These are phyloP conservation scores for Pelecanus crispus DNA, from an alignment of 2,113 vertebrate species.

Conservation along the genomic window DNA sequence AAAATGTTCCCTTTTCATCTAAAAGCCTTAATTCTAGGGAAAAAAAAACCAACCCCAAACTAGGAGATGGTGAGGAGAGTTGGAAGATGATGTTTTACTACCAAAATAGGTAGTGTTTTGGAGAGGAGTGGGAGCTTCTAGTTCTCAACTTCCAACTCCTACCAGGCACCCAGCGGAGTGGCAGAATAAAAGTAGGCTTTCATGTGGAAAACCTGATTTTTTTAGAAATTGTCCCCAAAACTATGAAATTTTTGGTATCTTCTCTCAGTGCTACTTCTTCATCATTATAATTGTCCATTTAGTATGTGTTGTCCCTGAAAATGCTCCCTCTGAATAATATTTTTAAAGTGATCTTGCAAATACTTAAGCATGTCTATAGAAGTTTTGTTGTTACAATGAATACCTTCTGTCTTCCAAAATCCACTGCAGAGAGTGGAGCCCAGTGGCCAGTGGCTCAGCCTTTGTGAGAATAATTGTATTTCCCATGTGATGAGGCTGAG, in stretches of 20 bases:
- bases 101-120: not conserved
- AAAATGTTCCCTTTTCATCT: not conserved
- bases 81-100: not conserved
- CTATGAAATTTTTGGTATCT: not conserved
- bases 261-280: not conserved
- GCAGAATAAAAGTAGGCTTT: not conserved
- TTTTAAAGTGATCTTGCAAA: not conserved
- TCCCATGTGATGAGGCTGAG: not conserved
- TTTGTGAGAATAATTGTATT: not conserved
- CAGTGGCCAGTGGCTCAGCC: not conserved
- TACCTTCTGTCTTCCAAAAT: not conserved
- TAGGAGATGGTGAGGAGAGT: not conserved
- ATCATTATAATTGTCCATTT: not conserved
- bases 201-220: not conserved
- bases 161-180: not conserved
- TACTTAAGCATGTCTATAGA: not conserved
- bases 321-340: rapidly evolving
- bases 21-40: not conserved
- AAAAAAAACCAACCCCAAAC: not conserved
- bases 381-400: not conserved
- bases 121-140: not conserved
- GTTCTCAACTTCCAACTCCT: not conserved
- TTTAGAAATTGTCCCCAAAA: not conserved
- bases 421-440: rapidly evolving
- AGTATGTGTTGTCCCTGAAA: not conserved